Percentiles rank a stretch among this genome's conserved stretches.
Evolutionary conservation across 2,113 vertebrate genomes (phyloP).

Genomic region (Craseonycteris thonglongyai): DNA sequence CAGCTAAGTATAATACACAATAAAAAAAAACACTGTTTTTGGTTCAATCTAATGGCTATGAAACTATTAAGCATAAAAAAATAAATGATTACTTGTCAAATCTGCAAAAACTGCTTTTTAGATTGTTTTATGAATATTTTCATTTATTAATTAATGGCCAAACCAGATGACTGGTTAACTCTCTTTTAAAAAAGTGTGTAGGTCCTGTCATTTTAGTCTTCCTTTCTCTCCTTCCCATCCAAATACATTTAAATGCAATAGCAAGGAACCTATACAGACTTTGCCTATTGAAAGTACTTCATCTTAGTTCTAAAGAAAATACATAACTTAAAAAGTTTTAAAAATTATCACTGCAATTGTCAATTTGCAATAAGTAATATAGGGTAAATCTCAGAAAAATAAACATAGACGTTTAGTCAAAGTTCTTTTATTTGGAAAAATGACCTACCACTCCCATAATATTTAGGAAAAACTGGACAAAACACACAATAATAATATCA

Average conservation of each 20-base stretch:
- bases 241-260: neutral
- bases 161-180: neutral
- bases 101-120: neutral
- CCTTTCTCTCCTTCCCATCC: neutral
- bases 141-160: neutral
- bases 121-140: neutral
- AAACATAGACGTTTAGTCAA: neutral
- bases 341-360: neutral
- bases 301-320: neutral
- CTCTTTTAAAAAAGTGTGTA: neutral
- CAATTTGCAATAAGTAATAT: neutral
- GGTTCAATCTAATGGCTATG: neutral
- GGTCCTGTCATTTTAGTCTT: neutral
- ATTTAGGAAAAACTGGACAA: neutral
- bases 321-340: neutral
- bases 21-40: neutral
- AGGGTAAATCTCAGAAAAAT: neutral
- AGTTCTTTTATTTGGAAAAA: conserved; percentile 4
- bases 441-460: neutral
- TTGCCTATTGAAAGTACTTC: neutral
- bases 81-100: neutral
- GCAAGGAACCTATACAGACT: neutral
- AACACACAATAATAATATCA: neutral
- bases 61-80: neutral
- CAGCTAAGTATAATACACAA: neutral